phyloP scores from a whole-genome alignment of 2,888 invertebrate species.

The Lasioglossum pauxillum region DNA sequence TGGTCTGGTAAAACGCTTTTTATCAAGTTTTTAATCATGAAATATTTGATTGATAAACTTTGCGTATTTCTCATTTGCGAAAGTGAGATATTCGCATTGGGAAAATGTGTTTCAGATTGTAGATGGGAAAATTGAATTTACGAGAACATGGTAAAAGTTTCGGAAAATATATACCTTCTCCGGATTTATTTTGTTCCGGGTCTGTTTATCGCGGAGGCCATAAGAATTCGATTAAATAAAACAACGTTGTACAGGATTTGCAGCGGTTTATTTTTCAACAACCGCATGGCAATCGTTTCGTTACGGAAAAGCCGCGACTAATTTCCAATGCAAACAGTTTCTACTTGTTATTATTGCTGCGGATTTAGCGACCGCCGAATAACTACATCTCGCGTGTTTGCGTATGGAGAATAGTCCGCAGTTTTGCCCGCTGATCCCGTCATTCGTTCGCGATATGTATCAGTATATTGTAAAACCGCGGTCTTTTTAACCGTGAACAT shows the following conservation, averaged over 20 bases:
- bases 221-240: slow-evolving; percentile 7
- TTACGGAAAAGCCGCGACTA: slow-evolving; percentile 29
- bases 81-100: background rate
- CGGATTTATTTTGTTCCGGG: background rate
- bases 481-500: slow-evolving; percentile 51
- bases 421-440: slow-evolving; percentile 29
- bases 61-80: background rate
- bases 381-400: slow-evolving; percentile 36
- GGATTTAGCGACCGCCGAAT: slow-evolving; percentile 24
- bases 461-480: slow-evolving; percentile 42
- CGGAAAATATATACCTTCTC: background rate
- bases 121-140: background rate
- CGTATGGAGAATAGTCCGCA: slow-evolving; percentile 38
- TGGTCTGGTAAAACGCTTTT: background rate
- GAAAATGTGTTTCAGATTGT: background rate
- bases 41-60: background rate
- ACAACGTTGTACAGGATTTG: background rate
- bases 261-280: background rate
- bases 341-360: slow-evolving; percentile 8
- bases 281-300: slow-evolving; percentile 5
- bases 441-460: slow-evolving; percentile 35
- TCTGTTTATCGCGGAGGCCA: background rate
- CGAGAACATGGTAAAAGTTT: background rate
- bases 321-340: slow-evolving; percentile 41
- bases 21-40: background rate